Evolutionary conservation across 2,797 vertebrate species (phyloP).

Genomic region (Parambassis ranga): DNA sequence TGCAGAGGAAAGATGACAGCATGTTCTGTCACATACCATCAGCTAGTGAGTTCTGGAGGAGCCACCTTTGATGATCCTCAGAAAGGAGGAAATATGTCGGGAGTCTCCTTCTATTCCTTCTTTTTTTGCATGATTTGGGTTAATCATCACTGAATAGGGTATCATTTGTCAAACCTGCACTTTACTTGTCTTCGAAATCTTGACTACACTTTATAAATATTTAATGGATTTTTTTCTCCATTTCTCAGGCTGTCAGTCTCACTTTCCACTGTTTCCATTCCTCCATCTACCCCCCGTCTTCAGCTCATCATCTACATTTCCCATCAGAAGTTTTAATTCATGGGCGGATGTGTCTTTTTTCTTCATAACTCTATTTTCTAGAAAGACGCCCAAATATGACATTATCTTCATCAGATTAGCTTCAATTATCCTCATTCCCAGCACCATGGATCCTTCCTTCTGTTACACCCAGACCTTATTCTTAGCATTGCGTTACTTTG

Average conservation of each 20-base stretch:
- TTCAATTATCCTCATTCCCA: slow-evolving; percentile 30
- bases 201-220: slow-evolving; percentile 6
- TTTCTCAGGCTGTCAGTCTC: slow-evolving; percentile 1
- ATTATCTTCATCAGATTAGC: slow-evolving; percentile 52
- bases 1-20: slow-evolving; percentile 28
- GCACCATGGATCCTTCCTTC: slow-evolving; percentile 7
- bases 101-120: not conserved
- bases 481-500: slow-evolving; percentile 1
- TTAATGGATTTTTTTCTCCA: not conserved
- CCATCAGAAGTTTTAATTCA: slow-evolving; percentile 43
- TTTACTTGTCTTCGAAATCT: not conserved
- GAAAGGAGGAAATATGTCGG: slow-evolving; percentile 10
- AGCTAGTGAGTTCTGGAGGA: not conserved
- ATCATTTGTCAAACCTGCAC: slow-evolving; percentile 6
- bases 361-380: slow-evolving; percentile 34
- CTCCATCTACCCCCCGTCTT: slow-evolving; percentile 5
- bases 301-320: slow-evolving; percentile 13
- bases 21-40: slow-evolving; percentile 27
- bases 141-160: slow-evolving; percentile 14
- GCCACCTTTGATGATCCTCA: slow-evolving; percentile 20
- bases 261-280: not conserved
- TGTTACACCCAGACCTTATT: slow-evolving; percentile 30
- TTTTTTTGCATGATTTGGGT: not conserved
- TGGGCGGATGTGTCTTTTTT: slow-evolving; percentile 27
- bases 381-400: slow-evolving; percentile 18